Conservation (phyloP, 2,888 invertebrate species). For the Caenorhabditis auriculariae region DNA sequence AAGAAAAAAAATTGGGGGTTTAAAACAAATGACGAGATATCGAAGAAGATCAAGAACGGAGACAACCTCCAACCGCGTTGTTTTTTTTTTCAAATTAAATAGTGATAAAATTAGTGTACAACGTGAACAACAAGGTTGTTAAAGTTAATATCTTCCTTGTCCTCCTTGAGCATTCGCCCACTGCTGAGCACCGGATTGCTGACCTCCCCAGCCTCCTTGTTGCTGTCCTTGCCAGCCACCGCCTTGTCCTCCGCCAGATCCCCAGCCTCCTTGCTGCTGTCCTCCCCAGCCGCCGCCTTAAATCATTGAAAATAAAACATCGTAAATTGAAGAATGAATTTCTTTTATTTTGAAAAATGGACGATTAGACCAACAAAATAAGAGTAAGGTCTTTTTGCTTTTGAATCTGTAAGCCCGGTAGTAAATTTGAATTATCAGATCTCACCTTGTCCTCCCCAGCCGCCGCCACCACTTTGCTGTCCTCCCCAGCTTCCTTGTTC, state of each 20-base stretch:
- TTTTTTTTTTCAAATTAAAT: too few species aligned
- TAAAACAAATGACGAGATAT: slow-evolving; percentile 17
- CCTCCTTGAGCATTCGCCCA: slow-evolving; percentile 43
- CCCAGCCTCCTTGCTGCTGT: slow-evolving; percentile 32
- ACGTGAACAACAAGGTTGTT: not conserved
- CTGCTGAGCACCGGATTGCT: slow-evolving; percentile 39
- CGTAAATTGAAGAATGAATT: too few species aligned
- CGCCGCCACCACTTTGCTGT: slow-evolving; percentile 17
- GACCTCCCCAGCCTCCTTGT: slow-evolving; percentile 32
- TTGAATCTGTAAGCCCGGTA: too few species aligned
- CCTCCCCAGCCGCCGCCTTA: slow-evolving; percentile 13
- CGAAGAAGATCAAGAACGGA: slow-evolving; percentile 11
- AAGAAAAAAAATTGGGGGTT: too few species aligned
- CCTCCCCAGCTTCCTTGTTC: slow-evolving; percentile 27
- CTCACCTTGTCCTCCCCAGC: slow-evolving; percentile 30
- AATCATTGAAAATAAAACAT: too few species aligned
- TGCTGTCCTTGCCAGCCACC: slow-evolving; percentile 13
- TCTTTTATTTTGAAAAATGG: too few species aligned
- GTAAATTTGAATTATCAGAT: too few species aligned
- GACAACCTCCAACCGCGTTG: slow-evolving; percentile 3
- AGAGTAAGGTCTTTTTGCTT: not conserved
- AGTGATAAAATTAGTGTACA: too few species aligned
- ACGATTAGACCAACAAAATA: too few species aligned
- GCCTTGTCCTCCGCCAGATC: slow-evolving; percentile 11
- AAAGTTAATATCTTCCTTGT: slow-evolving; percentile 21